A percentile compares a stretch with the other conserved stretches of the same genome.
These are phyloP conservation scores for Myripristis jacobus DNA, from an alignment of 2,797 vertebrate species.

Conservation along the genomic window DNA sequence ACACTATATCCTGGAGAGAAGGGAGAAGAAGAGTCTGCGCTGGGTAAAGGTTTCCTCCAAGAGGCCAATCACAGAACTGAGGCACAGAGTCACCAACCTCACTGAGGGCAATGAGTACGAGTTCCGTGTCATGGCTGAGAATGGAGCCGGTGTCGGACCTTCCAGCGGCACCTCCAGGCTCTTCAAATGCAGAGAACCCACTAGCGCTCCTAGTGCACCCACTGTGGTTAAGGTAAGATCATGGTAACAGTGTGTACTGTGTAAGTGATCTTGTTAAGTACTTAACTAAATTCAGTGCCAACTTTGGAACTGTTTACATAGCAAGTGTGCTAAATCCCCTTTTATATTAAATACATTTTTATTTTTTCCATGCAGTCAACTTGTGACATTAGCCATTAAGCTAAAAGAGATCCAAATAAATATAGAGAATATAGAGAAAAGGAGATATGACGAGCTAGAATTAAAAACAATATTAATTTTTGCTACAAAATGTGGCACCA, in stretches of 20 bases:
- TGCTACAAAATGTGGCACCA: too few relatives aligned
- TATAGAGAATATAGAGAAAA: background rate
- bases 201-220: conserved; percentile 92
- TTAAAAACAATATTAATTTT: background rate
- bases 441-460: background rate
- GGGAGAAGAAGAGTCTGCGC: conserved; percentile 97
- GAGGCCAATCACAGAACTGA: conserved; percentile 93
- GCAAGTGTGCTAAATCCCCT: too few relatives aligned
- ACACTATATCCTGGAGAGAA: conserved; percentile 95
- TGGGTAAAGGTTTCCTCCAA: conserved; percentile 98
- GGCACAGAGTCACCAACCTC: conserved; percentile 92
- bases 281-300: too few relatives aligned
- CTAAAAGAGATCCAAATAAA: too few relatives aligned
- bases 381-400: too few relatives aligned
- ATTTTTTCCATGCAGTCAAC: too few relatives aligned
- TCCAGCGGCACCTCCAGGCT: conserved; percentile 93
- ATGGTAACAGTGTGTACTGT: background rate
- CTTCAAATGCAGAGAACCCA: conserved; percentile 97
- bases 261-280: too few relatives aligned
- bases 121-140: conserved; percentile 99
- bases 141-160: conserved; percentile 92
- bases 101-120: conserved; percentile 98
- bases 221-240: conserved; percentile 90
- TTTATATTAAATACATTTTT: too few relatives aligned
- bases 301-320: too few relatives aligned